phyloP scores from a whole-genome alignment of 1,140 invertebrate genomes.

The Octopus bimaculoides region DNA sequence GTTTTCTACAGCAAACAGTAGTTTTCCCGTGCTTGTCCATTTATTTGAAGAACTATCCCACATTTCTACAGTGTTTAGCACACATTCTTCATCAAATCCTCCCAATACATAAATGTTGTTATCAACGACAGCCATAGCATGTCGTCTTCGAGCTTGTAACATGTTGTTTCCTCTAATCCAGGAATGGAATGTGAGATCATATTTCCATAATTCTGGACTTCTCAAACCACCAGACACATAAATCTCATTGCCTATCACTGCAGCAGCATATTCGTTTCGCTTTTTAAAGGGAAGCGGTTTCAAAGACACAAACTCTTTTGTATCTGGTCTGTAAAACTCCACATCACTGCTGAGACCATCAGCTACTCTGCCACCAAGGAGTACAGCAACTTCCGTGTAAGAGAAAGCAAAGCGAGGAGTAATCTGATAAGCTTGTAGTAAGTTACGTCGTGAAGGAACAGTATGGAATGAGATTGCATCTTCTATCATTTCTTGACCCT shows the following conservation, averaged over 20 bases:
- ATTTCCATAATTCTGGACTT: slow-evolving; percentile 52
- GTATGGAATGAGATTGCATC: slow-evolving; percentile 46
- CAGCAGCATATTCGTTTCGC: slow-evolving; percentile 49
- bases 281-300: slow-evolving; percentile 50
- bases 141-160: slow-evolving; percentile 44
- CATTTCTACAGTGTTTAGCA: slow-evolving; percentile 45
- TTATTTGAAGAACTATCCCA: slow-evolving; percentile 43
- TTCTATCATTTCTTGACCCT: slow-evolving; percentile 42
- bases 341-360: slow-evolving; percentile 52
- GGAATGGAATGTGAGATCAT: slow-evolving; percentile 47
- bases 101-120: slow-evolving; percentile 47
- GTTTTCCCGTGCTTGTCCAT: slow-evolving; percentile 39
- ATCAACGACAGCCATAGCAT: slow-evolving; percentile 50
- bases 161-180: slow-evolving; percentile 46
- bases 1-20: slow-evolving; percentile 49
- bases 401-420: slow-evolving; percentile 44
- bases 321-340: slow-evolving; percentile 44
- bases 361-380: slow-evolving; percentile 43
- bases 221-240: slow-evolving; percentile 49
- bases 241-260: slow-evolving; percentile 47
- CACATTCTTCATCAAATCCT: slow-evolving; percentile 50
- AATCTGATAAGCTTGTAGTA: slow-evolving; percentile 47
- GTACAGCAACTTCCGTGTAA: slow-evolving; percentile 41
- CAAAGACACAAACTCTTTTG: slow-evolving; percentile 41
- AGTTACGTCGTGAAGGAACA: slow-evolving; percentile 41